A percentile compares a stretch with the other conserved stretches of the same genome.
Conservation (phyloP, 2,888 invertebrate species). For the Gastrophysa polygoni region DNA sequence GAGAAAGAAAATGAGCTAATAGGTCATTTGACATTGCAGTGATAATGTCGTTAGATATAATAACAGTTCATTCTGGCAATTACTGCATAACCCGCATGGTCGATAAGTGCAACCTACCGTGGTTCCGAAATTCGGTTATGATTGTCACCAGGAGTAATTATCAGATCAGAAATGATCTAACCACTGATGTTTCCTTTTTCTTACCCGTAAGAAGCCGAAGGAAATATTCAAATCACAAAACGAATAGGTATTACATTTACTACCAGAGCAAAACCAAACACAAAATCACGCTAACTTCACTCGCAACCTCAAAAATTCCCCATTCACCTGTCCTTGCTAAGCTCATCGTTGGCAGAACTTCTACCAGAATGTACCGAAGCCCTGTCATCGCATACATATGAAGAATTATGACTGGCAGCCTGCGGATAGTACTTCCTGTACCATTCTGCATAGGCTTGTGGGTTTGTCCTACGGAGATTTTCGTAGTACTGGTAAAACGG, state of each 20-base stretch:
- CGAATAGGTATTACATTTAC: not conserved
- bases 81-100: no score
- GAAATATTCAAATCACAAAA: no score
- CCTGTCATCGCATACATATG: constrained; percentile 66
- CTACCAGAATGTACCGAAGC: constrained; percentile 84
- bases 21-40: no score
- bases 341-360: constrained; percentile 75
- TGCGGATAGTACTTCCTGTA: constrained; percentile 72
- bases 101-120: no score
- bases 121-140: no score
- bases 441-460: constrained; percentile 78
- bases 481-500: constrained; percentile 76
- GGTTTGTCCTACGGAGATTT: constrained; percentile 77
- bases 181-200: no score
- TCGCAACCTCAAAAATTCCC: not conserved
- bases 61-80: no score
- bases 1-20: no score
- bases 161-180: no score
- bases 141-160: no score
- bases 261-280: not conserved
- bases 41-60: no score
- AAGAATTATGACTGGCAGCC: constrained; percentile 43
- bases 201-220: no score
- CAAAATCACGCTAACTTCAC: constrained; percentile 11
- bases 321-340: constrained; percentile 64